phyloP scores from a whole-genome alignment of 2,797 vertebrate species.

The Australoheros facetus region DNA sequence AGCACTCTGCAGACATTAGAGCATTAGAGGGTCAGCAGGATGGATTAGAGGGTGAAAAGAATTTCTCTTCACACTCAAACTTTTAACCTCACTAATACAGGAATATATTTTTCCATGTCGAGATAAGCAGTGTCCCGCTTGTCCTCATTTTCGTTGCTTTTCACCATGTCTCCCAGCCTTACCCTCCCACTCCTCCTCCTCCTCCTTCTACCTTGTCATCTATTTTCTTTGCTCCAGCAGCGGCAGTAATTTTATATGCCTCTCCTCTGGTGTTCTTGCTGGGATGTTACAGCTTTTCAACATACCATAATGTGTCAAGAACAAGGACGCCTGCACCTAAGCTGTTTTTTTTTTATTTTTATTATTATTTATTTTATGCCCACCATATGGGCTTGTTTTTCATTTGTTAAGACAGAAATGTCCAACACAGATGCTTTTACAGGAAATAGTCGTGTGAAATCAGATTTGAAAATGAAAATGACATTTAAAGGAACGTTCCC shows the following conservation, averaged over 20 bases:
- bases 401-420: constrained; percentile 20
- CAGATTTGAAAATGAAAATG: background rate
- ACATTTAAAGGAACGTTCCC: background rate
- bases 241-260: background rate
- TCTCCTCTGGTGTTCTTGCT: constrained; percentile 4
- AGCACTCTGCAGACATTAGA: constrained; percentile 5
- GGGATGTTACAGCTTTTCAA: constrained; percentile 7
- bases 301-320: background rate
- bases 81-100: background rate
- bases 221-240: background rate
- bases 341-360: background rate
- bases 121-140: background rate
- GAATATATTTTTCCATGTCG: background rate
- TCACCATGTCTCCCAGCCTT: background rate
- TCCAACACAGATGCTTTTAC: constrained; percentile 4
- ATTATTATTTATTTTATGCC: background rate
- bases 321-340: background rate
- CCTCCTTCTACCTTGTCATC: background rate
- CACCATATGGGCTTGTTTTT: constrained; percentile 27
- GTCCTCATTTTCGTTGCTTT: background rate
- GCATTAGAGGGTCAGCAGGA: constrained; percentile 2
- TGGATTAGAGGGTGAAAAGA: constrained; percentile 1
- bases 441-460: background rate
- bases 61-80: background rate
- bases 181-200: background rate